Base-by-base conservation (phyloP, 2,113 vertebrate genomes). In the Tyto alba region DNA sequence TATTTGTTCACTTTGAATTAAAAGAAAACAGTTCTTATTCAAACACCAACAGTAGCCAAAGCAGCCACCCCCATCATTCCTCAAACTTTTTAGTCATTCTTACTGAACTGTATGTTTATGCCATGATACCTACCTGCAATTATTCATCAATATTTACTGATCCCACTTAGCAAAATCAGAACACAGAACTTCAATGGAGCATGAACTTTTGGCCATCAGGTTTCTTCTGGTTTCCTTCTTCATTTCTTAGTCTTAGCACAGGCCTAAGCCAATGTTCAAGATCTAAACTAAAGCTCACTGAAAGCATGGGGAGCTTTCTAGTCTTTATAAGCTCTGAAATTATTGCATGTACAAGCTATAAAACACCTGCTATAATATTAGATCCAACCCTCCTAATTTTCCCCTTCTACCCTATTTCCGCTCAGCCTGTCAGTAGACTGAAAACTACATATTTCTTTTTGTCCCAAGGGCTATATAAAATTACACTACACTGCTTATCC, bases 1-100 rank as follows among this genome's bases (percentile, higher is more conserved):
- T 87, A 91, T 96, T 94, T 89, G 55, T 80, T 93, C 86, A 82
- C 47, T 82, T 57, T 40, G 36, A 87, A 91, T 86, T 71, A 75
- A 68, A 90, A 91, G 55, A 86, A 84, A 73, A 64, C 20, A 20
- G 34, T 82, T 90, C 48, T 92, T 84, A 78, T 40, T 76, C 73
- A 82, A 96, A 80, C 64, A 86, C 7, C 43, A 84, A 14, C 41
- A 81, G 48, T 4, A 89, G 60, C 36, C 60, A 85, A 84, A 87
- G 56, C 19, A 89, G 40, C 12, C n/a, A 87, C 22, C 9, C 10
- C 14, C 55, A 40, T 15, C 47, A 36, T 48, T 67, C 40, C 48
- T 95, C 69, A 57, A 29, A 80, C 38, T 16, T 93, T 50, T 69
- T 4, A 53, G 72, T 45, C 47, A 59, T 72, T 79, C 32, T 82